Evolutionary conservation across 2,113 vertebrate genomes (phyloP).

Genomic region (Aspiorhynchus laticeps): DNA sequence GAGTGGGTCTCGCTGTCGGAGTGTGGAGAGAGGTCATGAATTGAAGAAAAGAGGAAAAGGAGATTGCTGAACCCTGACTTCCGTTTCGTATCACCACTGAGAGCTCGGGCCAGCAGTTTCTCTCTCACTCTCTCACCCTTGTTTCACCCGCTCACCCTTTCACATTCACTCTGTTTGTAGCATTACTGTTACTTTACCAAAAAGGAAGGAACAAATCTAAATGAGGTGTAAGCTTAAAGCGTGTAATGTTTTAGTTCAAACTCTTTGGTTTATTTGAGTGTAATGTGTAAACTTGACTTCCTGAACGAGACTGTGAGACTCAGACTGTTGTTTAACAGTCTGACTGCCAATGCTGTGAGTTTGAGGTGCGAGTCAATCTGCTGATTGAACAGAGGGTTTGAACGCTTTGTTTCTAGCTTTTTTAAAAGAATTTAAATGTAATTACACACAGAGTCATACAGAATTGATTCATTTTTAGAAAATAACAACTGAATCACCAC

Average conservation of each 20-base stretch:
- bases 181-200: neutral
- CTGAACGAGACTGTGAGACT: neutral
- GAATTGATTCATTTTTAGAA: neutral
- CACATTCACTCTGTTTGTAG: neutral
- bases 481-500: neutral
- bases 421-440: neutral
- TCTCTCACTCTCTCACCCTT: neutral
- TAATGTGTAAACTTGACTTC: neutral
- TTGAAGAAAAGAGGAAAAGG: conserved; percentile 64
- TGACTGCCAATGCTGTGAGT: neutral
- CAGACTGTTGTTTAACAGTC: too few relatives aligned
- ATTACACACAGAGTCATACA: neutral
- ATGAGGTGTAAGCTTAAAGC: neutral
- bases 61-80: conserved; percentile 63
- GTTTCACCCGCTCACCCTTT: neutral
- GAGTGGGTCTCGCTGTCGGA: conserved; percentile 40
- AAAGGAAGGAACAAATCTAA: neutral
- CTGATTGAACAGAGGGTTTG: neutral
- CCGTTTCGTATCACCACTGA: conserved; percentile 56
- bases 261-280: neutral
- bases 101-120: conserved; percentile 41
- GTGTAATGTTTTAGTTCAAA: neutral
- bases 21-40: conserved; percentile 58
- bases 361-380: neutral
- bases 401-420: neutral